Percentiles rank a stretch among this genome's conserved stretches.
Conservation (phyloP, 2,888 invertebrate species). For the Operophtera brumata region DNA sequence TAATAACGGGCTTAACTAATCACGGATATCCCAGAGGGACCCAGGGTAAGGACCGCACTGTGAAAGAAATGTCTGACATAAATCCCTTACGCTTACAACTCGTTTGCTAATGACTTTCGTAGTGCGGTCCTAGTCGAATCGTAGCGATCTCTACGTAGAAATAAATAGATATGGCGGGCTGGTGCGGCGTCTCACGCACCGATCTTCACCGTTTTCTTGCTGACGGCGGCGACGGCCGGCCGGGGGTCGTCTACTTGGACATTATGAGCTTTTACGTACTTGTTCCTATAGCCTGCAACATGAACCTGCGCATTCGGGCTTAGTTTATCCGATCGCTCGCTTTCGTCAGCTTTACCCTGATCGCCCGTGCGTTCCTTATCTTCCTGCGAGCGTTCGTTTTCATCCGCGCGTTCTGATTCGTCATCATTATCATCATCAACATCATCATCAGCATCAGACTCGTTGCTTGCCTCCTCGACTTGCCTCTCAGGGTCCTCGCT, state of each 20-base stretch:
- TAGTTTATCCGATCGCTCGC: slow-evolving; percentile 44
- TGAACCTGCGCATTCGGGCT: slow-evolving; percentile 34
- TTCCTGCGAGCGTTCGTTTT: slow-evolving; percentile 33
- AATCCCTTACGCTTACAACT: too few species aligned
- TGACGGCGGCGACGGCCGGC: slow-evolving; percentile 34
- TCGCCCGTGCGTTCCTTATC: slow-evolving; percentile 40
- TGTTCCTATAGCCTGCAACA: slow-evolving; percentile 40
- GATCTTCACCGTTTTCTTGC: slow-evolving; percentile 37
- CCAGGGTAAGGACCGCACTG: slow-evolving; percentile 8
- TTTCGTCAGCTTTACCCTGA: slow-evolving; percentile 40
- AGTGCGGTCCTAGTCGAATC: slow-evolving; percentile 17
- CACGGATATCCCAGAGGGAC: slow-evolving; percentile 40
- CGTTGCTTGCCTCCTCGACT: slow-evolving; percentile 31
- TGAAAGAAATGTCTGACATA: not conserved
- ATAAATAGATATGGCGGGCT: slow-evolving; percentile 74
- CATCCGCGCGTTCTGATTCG: slow-evolving; percentile 39
- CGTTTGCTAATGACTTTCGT: not conserved
- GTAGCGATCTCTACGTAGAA: slow-evolving; percentile 35
- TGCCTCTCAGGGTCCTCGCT: slow-evolving; percentile 52
- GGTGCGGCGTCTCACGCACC: slow-evolving; percentile 31
- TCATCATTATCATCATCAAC: slow-evolving; percentile 36
- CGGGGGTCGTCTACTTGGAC: slow-evolving; percentile 59
- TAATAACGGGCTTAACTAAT: slow-evolving; percentile 62
- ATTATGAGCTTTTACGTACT: slow-evolving; percentile 58
- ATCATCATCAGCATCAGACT: slow-evolving; percentile 31